These are phyloP conservation scores for Rallus limicola DNA, from an alignment of 2,113 vertebrate species.

Conservation along the genomic window DNA sequence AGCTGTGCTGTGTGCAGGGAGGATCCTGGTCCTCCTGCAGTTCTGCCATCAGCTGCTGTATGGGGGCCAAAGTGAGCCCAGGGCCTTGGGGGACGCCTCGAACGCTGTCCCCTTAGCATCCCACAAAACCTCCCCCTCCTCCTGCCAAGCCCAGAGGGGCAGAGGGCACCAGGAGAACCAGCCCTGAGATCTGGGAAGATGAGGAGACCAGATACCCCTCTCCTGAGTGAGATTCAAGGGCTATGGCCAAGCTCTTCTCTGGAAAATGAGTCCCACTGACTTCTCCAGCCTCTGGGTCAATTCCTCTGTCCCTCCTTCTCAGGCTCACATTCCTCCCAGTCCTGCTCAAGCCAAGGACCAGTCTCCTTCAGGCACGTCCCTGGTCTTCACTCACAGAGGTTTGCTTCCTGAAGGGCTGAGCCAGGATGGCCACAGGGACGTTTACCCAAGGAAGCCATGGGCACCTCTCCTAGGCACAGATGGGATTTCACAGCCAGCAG, in stretches of 20 bases:
- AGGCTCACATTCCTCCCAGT: background rate
- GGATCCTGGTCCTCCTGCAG: background rate
- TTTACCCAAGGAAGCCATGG: background rate
- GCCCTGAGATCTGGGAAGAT: no score
- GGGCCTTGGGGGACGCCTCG: rapidly evolving
- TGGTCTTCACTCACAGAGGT: background rate
- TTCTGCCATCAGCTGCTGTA: background rate
- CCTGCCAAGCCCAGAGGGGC: background rate
- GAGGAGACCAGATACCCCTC: background rate
- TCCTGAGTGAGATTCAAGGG: background rate
- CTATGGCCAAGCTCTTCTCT: background rate
- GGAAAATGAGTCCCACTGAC: background rate
- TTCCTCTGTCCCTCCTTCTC: background rate
- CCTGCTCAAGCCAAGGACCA: background rate
- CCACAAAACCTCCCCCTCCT: background rate
- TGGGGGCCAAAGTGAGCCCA: background rate
- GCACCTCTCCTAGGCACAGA: background rate
- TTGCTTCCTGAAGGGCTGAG: background rate
- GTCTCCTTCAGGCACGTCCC: background rate
- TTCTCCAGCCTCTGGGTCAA: background rate
- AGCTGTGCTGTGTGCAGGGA: background rate
- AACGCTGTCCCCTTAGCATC: background rate
- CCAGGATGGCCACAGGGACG: background rate
- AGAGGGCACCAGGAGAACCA: background rate
- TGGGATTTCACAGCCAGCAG: background rate